Percentiles rank a stretch among this genome's conserved stretches.
Evolutionary conservation across 2,797 vertebrate species (phyloP).

Genomic region (Catostomus latipinnis): DNA sequence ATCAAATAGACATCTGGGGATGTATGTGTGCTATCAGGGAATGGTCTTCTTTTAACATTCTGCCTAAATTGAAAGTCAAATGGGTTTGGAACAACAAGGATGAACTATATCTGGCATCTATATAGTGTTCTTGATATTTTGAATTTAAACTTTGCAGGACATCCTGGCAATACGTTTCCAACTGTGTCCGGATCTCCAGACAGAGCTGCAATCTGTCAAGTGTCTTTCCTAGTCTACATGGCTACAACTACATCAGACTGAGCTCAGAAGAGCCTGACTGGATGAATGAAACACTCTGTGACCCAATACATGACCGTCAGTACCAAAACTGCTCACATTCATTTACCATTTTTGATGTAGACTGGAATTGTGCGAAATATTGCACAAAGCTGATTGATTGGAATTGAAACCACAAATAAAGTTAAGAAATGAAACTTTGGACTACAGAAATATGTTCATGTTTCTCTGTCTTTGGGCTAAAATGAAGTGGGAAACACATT

Average conservation of each 20-base stretch:
- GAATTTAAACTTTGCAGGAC: constrained; percentile 56
- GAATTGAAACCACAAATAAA: no score
- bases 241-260: constrained; percentile 71
- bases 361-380: background rate
- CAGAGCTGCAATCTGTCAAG: constrained; percentile 70
- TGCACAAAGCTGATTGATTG: background rate
- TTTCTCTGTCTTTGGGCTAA: no score
- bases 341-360: no score
- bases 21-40: no score
- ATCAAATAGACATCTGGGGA: no score
- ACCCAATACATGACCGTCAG: constrained; percentile 72
- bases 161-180: constrained; percentile 70
- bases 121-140: background rate
- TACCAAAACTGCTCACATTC: constrained; percentile 6
- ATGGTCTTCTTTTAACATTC: no score
- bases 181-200: constrained; percentile 69
- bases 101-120: background rate
- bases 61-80: no score
- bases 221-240: constrained; percentile 62
- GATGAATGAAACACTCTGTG: constrained; percentile 60
- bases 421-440: no score
- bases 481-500: no score
- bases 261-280: constrained; percentile 60
- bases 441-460: no score
- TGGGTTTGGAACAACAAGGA: no score